phyloP scores from a whole-genome alignment of 64 coral and sea anemone genomes.

The Montipora sp. region DNA sequence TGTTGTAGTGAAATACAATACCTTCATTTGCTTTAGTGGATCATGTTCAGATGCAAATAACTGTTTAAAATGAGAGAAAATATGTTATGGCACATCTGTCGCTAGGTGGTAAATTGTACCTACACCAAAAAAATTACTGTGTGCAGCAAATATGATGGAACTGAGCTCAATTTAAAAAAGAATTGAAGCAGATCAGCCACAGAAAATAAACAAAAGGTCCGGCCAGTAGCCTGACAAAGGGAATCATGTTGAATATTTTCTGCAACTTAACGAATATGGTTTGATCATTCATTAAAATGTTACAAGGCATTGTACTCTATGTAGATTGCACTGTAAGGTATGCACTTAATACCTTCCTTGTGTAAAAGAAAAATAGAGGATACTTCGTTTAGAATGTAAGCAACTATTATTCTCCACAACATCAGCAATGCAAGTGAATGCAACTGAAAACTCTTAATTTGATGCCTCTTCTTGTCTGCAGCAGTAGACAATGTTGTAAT shows the following conservation, averaged over 20 bases:
- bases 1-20: constrained; percentile 91
- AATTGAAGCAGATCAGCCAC: background rate
- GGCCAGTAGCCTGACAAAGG: background rate
- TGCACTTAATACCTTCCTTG: too few relatives aligned
- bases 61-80: constrained; percentile 99
- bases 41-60: constrained; percentile 98
- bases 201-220: background rate
- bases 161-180: background rate
- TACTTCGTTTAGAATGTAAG: background rate
- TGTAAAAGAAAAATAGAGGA: background rate
- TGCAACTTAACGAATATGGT: too few relatives aligned
- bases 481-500: background rate
- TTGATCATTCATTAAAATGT: too few relatives aligned
- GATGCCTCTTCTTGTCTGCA: background rate
- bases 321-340: too few relatives aligned
- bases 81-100: constrained; percentile 91
- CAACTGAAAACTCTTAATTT: background rate
- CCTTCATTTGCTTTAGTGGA: constrained; percentile 95
- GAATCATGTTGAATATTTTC: background rate
- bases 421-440: background rate
- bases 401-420: background rate
- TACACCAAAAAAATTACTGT: background rate
- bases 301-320: too few relatives aligned
- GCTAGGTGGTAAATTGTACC: constrained; percentile 18
- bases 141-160: background rate